Percentiles rank a stretch among this genome's conserved stretches.
Conservation (phyloP, 2,888 invertebrate genomes). For the Caradrina kadenii region DNA sequence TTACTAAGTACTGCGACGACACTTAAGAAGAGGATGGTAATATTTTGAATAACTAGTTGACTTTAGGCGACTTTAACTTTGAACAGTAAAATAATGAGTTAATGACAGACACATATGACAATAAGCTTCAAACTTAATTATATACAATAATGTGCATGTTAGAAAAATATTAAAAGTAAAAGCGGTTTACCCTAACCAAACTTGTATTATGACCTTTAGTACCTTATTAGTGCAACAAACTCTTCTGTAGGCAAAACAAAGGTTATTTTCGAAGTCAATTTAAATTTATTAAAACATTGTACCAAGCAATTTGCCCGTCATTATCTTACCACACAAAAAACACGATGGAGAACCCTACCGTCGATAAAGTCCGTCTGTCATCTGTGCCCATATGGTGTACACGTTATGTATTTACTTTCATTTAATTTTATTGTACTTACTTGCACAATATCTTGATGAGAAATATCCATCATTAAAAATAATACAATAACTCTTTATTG, state of each 20-base stretch:
- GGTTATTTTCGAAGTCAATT: background rate
- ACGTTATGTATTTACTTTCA: conserved; percentile 32
- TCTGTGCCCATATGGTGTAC: conserved; percentile 26
- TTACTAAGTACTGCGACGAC: too few relatives aligned
- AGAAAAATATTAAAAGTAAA: too few relatives aligned
- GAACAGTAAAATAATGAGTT: too few relatives aligned
- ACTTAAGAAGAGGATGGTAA: too few relatives aligned
- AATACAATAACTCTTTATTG: background rate
- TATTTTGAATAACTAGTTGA: too few relatives aligned
- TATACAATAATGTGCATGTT: too few relatives aligned
- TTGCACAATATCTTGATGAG: conserved; percentile 8
- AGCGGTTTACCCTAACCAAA: too few relatives aligned
- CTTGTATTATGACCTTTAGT: too few relatives aligned
- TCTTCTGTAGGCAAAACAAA: background rate
- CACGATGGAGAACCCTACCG: conserved; percentile 3
- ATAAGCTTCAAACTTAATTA: too few relatives aligned
- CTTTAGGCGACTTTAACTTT: too few relatives aligned
- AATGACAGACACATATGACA: too few relatives aligned
- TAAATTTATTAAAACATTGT: background rate
- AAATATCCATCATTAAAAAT: conserved; percentile 3
- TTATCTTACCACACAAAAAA: conserved; percentile 19
- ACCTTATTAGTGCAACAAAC: too few relatives aligned
- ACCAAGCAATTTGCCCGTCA: conserved; percentile 14
- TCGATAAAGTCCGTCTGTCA: conserved; percentile 22
- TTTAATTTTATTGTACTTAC: conserved; percentile 5